Evolutionary conservation across 2,888 invertebrate genomes (phyloP).

Genomic region (Ctena decussata): DNA sequence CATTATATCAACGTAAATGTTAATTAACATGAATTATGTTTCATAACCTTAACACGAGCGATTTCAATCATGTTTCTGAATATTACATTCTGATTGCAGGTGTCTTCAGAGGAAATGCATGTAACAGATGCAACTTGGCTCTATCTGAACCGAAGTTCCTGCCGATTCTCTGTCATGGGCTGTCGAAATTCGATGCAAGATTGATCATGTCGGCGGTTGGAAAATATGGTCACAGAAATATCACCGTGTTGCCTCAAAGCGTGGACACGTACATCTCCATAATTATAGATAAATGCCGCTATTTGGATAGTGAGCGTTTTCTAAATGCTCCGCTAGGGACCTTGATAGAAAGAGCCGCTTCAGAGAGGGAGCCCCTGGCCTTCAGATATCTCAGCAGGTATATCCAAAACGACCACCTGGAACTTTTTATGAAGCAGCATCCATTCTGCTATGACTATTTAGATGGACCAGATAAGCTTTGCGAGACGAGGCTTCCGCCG

Average conservation of each 20-base stretch:
- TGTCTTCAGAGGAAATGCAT: background rate
- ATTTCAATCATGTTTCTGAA: too few relatives aligned
- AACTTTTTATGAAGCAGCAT: background rate
- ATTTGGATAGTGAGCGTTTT: constrained; percentile 12
- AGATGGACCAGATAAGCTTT: background rate
- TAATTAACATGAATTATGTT: too few relatives aligned
- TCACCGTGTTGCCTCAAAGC: background rate
- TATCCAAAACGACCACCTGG: background rate
- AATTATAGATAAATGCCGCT: background rate
- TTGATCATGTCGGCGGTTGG: background rate
- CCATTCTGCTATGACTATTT: constrained; percentile 15
- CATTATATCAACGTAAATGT: too few relatives aligned
- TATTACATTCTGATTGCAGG: background rate
- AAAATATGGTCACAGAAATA: background rate
- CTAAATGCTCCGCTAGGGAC: background rate
- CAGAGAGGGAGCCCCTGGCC: background rate
- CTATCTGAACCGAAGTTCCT: background rate
- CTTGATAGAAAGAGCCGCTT: background rate
- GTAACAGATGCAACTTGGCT: constrained; percentile 8
- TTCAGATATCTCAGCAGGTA: background rate
- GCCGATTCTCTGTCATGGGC: background rate
- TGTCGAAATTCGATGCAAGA: background rate
- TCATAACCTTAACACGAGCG: too few relatives aligned
- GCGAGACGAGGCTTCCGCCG: background rate
- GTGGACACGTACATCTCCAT: constrained; percentile 11